Evolutionary conservation across 2,113 vertebrate genomes (phyloP), one percentile per base, ranked within the genome.

Genomic region (Typhlomys cinereus): DNA sequence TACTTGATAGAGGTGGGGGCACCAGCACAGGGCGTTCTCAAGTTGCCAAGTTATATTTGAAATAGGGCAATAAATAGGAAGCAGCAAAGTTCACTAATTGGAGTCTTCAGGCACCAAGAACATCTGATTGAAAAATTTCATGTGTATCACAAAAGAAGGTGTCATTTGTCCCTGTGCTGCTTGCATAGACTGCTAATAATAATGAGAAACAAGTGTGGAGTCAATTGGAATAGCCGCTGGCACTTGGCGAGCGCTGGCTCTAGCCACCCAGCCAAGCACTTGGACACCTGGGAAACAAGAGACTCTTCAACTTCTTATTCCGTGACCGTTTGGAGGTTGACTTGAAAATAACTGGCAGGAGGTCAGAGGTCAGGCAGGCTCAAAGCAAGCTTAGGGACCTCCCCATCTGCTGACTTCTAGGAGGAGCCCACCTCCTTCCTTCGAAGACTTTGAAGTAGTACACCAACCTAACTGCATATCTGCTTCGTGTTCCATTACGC

Each of bases 191-290:
- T 18, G 54, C 59, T 39, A 25, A 9, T 14, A 0, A 5, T 2
- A 6, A 8, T 12, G 48, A 3, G 7, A n/a, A 39, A 21, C 21
- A 61, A 34, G 0, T 39, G 54, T 50, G 31, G 9, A 13, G 0
- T 2, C 2, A 12, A 17, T 8, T 41, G 2, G 12, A 59, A 11
- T 2, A 57, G 4, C 1, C 14, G 27, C 39, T 10, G 25, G n/a
- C 10, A 5, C 17, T 54, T n/a, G 4, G 0, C 0, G 36, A 2
- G 27, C 0, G 1, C 10, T 54, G 1, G 9, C 25, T 13, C 2
- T 4, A 21, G 64, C 41, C 69, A 25, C 57, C 46, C 13, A 46
- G 23, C 23, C 0, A 34, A 50, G 69, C 57, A n/a, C n/a, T n/a
- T n/a, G n/a, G 81, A 4, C 2, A 1, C 69, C 17, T 21, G 5